Evolutionary conservation across 2,888 invertebrate species (phyloP).

Genomic region (Automeris io): DNA sequence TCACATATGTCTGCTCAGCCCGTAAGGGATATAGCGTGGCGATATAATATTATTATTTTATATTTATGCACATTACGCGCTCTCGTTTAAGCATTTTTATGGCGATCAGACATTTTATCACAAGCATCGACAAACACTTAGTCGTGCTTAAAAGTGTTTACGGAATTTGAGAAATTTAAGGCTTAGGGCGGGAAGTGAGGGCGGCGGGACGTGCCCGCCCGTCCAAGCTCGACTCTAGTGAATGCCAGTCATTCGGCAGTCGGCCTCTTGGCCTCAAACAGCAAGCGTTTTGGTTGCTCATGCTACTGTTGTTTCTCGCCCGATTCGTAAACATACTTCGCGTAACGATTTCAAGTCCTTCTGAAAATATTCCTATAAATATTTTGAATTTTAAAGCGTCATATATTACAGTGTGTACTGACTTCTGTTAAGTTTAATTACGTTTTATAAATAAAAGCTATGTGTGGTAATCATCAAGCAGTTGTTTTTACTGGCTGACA

Average conservation of each 20-base stretch:
- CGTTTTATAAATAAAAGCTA: constrained; percentile 30
- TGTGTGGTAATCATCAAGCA: constrained; percentile 48
- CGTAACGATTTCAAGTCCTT: constrained; percentile 20
- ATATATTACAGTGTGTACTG: constrained; percentile 15
- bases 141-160: constrained; percentile 40
- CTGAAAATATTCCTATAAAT: constrained; percentile 6
- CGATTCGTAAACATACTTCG: constrained; percentile 35
- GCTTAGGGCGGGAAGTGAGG: constrained; percentile 45
- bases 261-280: constrained; percentile 24
- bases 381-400: not conserved
- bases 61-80: no score
- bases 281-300: constrained; percentile 19
- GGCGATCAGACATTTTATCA: no score
- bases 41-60: no score
- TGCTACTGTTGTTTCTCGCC: constrained; percentile 12
- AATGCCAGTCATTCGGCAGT: constrained; percentile 23
- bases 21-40: no score
- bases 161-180: constrained; percentile 46
- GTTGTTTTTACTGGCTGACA: constrained; percentile 53
- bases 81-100: no score
- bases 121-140: constrained; percentile 42
- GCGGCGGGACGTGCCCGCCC: constrained; percentile 52
- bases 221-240: constrained; percentile 41
- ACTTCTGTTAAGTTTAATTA: constrained; percentile 11
- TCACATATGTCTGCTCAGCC: no score